Percentiles rank a stretch among this genome's conserved stretches.
Evolutionary conservation across 2,888 invertebrate genomes (phyloP).

Genomic region (Leptinotarsa tumamoca): DNA sequence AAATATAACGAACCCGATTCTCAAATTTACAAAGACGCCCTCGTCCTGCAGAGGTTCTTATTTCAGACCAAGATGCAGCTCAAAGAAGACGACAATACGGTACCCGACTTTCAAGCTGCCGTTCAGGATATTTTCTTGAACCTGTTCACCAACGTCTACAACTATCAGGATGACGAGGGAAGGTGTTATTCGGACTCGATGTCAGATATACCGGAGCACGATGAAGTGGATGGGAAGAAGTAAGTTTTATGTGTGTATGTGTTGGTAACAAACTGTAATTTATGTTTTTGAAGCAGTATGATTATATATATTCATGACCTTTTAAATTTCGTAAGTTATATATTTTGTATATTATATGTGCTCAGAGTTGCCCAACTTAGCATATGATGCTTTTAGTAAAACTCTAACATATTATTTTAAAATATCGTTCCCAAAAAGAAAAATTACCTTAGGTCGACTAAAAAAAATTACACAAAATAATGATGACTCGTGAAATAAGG

Average conservation of each 20-base stretch:
- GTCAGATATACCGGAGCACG: constrained; percentile 92
- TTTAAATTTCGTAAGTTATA: too few species aligned
- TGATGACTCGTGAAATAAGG: too few species aligned
- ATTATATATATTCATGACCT: too few species aligned
- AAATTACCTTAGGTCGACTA: too few species aligned
- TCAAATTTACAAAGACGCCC: constrained; percentile 95
- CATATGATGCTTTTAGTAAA: too few species aligned
- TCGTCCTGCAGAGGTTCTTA: constrained; percentile 91
- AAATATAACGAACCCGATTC: constrained; percentile 98
- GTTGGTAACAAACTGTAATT: too few species aligned
- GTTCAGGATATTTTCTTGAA: constrained; percentile 92
- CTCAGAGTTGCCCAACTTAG: too few species aligned
- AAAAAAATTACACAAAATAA: too few species aligned
- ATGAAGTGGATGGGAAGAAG: constrained; percentile 78
- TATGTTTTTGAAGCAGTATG: too few species aligned
- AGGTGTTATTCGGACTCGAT: constrained; percentile 96
- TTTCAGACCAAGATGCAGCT: constrained; percentile 92
- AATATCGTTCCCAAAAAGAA: too few species aligned
- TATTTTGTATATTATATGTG: too few species aligned
- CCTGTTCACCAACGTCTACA: constrained; percentile 93
- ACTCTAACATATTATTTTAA: too few species aligned
- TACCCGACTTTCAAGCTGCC: constrained; percentile 90
- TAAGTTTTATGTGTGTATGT: constrained; percentile 58
- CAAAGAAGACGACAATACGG: constrained; percentile 82
- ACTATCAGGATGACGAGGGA: constrained; percentile 97